Evolutionary conservation across 2,888 invertebrate species (phyloP), one percentile per base, ranked within the genome.

Genomic region (Volucella bombylans): DNA sequence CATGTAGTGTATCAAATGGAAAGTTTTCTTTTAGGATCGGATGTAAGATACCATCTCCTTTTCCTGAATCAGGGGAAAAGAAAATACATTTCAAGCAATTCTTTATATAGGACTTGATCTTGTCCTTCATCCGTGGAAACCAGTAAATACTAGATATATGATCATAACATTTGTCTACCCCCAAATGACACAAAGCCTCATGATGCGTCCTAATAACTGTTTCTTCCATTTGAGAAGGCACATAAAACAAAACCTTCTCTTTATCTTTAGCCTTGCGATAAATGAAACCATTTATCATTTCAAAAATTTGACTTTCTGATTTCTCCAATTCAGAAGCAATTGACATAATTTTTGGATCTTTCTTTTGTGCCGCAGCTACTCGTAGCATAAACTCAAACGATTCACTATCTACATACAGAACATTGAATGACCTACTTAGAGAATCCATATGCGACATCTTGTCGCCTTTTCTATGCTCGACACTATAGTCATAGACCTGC

Each of bases 401-500:
- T 31, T 31, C 31, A 31, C 31, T 31, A 31, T 31, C 31, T 31
- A 31, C 31, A 31, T 31, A 31, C 4, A 31, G 31, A 31, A 6
- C 6, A 6, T 31, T 31, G 6, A 31, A 31, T 6, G 31, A 31
- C 31, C 31, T 31, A 31, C 31, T 31, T 31, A 31, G 6, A 31
- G 31, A 31, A 31, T 31, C 31, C 31, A 31, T 6, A 31, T 31
- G 31, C 6, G 31, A 31, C 6, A 31, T 31, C 4, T 31, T 31
- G 31, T 6, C 31, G 31, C 31, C 31, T 31, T 31, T 55, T n/a
- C 14, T 9, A 10, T n/a, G 31, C 8, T 14, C 47, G 3, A 49
- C 6, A 12, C 10, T 3, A 15, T 62, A 62, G 23, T 61, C 87
- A 50, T 86, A 91, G 1, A 90, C 88, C 59, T 90, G 87, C 1